Percentiles rank a stretch among this genome's conserved stretches.
These are phyloP conservation scores for Heliconius charithonia DNA, from an alignment of 2,888 invertebrate species.

Conservation along the genomic window DNA sequence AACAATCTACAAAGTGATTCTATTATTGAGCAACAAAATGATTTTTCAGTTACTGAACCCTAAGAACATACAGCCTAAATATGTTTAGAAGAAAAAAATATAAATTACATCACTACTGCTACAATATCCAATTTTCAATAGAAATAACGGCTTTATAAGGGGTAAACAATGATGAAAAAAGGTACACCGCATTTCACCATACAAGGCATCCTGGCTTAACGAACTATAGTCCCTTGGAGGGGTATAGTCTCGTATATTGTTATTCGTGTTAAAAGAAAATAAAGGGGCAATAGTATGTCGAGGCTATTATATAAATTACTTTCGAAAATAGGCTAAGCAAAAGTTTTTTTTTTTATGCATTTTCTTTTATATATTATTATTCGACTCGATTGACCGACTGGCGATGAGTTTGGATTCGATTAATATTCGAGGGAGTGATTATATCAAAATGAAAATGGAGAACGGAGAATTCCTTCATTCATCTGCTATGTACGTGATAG, in stretches of 20 bases:
- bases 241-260: not conserved
- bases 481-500: too few relatives aligned
- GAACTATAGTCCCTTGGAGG: not conserved
- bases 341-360: not conserved
- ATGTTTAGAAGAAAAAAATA: not conserved
- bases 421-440: not conserved
- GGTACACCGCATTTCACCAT: slow-evolving; percentile 3
- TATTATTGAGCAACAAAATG: too few relatives aligned
- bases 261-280: slow-evolving; percentile 9
- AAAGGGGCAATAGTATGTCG: slow-evolving; percentile 3
- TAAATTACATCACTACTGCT: not conserved
- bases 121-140: slow-evolving; percentile 1
- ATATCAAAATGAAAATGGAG: too few relatives aligned
- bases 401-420: not conserved
- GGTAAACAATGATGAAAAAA: slow-evolving; percentile 15
- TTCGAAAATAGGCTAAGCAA: not conserved
- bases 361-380: not conserved
- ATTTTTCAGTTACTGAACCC: too few relatives aligned
- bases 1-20: too few relatives aligned
- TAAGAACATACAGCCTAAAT: not conserved
- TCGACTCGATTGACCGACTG: not conserved
- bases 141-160: slow-evolving; percentile 21
- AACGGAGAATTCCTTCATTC: too few relatives aligned
- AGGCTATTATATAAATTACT: slow-evolving; percentile 2
- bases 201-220: slow-evolving; percentile 12